Conservation (phyloP, 2,888 invertebrate genomes). For the Neoaliturus tenellus region DNA sequence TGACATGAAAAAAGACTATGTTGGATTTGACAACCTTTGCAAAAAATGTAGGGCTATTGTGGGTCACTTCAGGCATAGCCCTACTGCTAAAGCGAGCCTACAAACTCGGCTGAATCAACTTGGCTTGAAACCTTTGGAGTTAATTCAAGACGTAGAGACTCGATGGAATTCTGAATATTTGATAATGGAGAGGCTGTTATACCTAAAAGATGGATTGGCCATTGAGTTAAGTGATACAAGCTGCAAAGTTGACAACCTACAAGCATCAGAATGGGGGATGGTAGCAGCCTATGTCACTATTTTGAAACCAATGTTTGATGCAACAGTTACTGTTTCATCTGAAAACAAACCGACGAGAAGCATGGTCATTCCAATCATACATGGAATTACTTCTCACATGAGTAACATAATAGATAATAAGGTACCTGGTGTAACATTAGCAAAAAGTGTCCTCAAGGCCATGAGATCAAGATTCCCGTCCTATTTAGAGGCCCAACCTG, state of each 20-base stretch:
- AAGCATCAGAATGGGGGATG: not conserved
- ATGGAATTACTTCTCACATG: not conserved
- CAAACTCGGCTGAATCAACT: not conserved
- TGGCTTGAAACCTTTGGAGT: not conserved
- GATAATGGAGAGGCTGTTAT: not conserved
- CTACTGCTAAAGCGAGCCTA: not conserved
- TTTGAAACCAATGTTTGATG: not conserved
- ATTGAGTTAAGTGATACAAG: not conserved
- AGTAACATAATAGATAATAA: not conserved
- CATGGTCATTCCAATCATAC: not conserved
- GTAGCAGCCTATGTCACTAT: not conserved
- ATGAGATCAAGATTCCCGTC: not conserved
- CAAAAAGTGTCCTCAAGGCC: not conserved
- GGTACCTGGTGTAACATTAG: not conserved
- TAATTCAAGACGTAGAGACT: not conserved
- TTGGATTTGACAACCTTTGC: not conserved
- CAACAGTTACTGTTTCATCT: not conserved
- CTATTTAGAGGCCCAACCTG: conserved; percentile 3
- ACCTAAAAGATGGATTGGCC: not conserved
- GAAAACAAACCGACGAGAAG: not conserved
- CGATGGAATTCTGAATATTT: not conserved
- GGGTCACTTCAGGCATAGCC: not conserved
- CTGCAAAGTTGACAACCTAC: not conserved
- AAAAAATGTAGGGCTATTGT: conserved; percentile 7
- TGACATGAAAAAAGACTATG: not conserved